Conservation (phyloP, 2,797 vertebrate species). For the Luscinia luscinia region DNA sequence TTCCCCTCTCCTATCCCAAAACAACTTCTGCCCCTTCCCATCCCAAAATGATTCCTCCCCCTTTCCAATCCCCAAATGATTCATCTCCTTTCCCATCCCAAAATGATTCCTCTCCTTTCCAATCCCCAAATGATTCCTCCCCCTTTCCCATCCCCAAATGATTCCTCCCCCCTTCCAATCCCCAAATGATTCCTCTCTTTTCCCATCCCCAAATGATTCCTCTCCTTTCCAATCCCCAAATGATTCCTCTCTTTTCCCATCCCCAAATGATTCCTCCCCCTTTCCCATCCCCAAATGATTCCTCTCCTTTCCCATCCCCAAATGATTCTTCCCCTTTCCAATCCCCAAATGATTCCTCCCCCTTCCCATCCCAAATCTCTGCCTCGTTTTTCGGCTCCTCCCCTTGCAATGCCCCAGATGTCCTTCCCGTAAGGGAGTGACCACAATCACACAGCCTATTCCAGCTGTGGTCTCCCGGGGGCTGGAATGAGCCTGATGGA, state of each 20-base stretch:
- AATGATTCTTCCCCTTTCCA: neutral
- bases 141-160: too few relatives aligned
- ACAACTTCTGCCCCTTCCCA: too few relatives aligned
- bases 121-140: accelerated
- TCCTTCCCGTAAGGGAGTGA: slow-evolving; percentile 45
- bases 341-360: neutral
- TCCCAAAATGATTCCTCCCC: neutral
- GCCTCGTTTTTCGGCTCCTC: neutral
- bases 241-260: neutral
- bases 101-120: neutral
- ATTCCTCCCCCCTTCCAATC: too few relatives aligned
- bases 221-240: neutral
- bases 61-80: neutral
- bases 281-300: neutral
- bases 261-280: too few relatives aligned
- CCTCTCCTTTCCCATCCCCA: too few relatives aligned
- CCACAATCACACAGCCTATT: slow-evolving; percentile 14
- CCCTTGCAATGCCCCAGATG: neutral
- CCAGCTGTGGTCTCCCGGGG: neutral
- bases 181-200: too few relatives aligned
- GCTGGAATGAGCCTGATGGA: slow-evolving; percentile 39
- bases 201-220: too few relatives aligned
- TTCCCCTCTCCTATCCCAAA: neutral
- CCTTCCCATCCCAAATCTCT: neutral
- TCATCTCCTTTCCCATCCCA: neutral